Evolutionary conservation across 2,797 vertebrate genomes (phyloP), one percentile per base, ranked within the genome.

Genomic region (Echiichthys vipera): DNA sequence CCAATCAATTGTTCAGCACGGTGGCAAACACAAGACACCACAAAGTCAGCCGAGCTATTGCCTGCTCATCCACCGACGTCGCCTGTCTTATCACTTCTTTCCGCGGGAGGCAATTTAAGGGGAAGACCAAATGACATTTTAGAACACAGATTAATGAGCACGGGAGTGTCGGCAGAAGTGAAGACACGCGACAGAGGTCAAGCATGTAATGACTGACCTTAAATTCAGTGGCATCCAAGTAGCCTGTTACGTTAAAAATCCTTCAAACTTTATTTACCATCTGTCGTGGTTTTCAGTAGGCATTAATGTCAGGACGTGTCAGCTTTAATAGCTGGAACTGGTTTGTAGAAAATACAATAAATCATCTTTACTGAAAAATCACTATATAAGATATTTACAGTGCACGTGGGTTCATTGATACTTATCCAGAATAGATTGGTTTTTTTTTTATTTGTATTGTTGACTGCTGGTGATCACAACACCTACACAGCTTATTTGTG

Each of bases 141-240:
- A 42, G 67, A 82, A 86, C 67, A 58, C 59, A 77, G 83, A 90
- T 88, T 86, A 88, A 89, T 81, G 87, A 88, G 82, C 78, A 13
- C 61, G 6, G 43, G 58, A 82, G 59, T 70, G 78, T 69, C 37
- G 15, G 15, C 25, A 39, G 54, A 67, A 71, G 74, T 61, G 76
- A 73, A 54, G 80, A 80, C 22, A 59, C 30, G 15, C 27, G 57
- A 59, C 84, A 65, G 78, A 80, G 83, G 77, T 84, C 81, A 84
- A 80, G 75, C 80, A 57, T 81, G 80, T 78, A 79, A 85, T 84
- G 77, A 74, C 61, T 50, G 77, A 83, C 72, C 75, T 76, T 68
- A 83, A 74, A 79, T 73, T 68, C 68, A 32, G 55, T 0, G 1
- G 54, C 45, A 20, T 67, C 65, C 30, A 24, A 67, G 49, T n/a